Conservation (phyloP, 1,140 invertebrate species). For the Danaus melanippus region DNA sequence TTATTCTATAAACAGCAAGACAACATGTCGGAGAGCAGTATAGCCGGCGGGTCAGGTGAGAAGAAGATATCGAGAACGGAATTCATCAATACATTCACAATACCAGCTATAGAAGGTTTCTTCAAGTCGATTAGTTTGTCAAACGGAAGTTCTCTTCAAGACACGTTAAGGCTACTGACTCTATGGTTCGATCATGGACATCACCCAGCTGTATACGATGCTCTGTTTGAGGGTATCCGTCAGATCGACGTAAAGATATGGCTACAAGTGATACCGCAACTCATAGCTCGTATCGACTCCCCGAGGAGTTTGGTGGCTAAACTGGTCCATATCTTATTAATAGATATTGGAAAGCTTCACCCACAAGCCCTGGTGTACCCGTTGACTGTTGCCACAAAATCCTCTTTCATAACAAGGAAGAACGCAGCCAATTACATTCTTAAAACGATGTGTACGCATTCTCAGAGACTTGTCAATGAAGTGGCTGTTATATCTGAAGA, state of each 20-base stretch:
- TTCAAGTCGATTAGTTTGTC: constrained; percentile 95
- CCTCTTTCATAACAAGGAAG: constrained; percentile 85
- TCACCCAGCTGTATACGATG: constrained; percentile 92
- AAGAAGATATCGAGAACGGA: constrained; percentile 56
- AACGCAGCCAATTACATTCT: constrained; percentile 96
- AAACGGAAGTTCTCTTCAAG: constrained; percentile 94
- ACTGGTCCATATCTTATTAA: constrained; percentile 93
- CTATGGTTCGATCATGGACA: constrained; percentile 97
- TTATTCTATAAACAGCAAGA: constrained; percentile 88
- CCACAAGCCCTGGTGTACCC: constrained; percentile 97
- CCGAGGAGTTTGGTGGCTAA: constrained; percentile 88
- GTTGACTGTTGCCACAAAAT: constrained; percentile 97
- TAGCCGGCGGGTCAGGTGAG: constrained; percentile 43
- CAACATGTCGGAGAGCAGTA: constrained; percentile 42
- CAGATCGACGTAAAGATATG: constrained; percentile 97
- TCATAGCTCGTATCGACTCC: constrained; percentile 98
- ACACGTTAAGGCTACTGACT: constrained; percentile 93
- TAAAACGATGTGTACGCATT: constrained; percentile 96
- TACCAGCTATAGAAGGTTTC: constrained; percentile 97
- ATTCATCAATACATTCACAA: constrained; percentile 87
- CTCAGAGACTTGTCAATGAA: constrained; percentile 92
- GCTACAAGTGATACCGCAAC: constrained; percentile 98
- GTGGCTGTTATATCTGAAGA: constrained; percentile 96
- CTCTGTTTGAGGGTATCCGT: constrained; percentile 91
- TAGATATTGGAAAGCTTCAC: constrained; percentile 93